Evolutionary conservation across 2,113 vertebrate genomes (phyloP), one percentile per base, ranked within the genome.

Genomic region (Siniperca knerii): DNA sequence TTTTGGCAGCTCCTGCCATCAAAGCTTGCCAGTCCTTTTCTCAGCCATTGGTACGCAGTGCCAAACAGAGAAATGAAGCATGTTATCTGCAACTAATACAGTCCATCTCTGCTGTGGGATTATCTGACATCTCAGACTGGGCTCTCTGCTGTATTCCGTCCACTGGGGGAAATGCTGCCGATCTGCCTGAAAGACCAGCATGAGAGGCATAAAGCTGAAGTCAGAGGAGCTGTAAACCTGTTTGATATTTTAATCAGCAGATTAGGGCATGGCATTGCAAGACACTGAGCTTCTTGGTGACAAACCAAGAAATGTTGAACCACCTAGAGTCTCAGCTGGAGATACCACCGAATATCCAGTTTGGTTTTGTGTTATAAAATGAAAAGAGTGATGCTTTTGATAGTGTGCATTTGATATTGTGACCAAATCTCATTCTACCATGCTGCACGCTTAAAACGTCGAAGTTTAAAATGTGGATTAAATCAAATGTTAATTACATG

Each of bases 81-180:
- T 85, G 88, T 82, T 89, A 90, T 93, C 89, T 90, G 92, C 86
- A 90, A 92, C 87, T 90, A 90, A 93, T 89, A 84, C 75, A 82
- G 88, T 83, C 86, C 81, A 81, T 84, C 84, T 88, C 87, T 75
- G 83, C 86, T 44, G 83, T 68, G 86, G 92, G 84, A 90, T 78
- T 81, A 88, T 90, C 84, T 80, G 86, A 84, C 44, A 90, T 87
- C 79, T 79, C 89, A 81, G 75, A 65, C 55, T 60, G 75, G 68
- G 78, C 67, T 86, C n/a, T 66, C 61, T 40, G 70, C 69, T 61
- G 50, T 52, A 52, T 18, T 21, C 50, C 33, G 54, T 79, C 75
- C 79, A 60, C 58, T 50, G 62, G 60, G 29, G 29, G 75, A 82
- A 79, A 65, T 46, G 44, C 20, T 55, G 75, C 57, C 57, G 55